Percentiles rank a stretch among this genome's conserved stretches.
Conservation (phyloP, 1,140 invertebrate genomes). For the Metopolophium dirhodum region DNA sequence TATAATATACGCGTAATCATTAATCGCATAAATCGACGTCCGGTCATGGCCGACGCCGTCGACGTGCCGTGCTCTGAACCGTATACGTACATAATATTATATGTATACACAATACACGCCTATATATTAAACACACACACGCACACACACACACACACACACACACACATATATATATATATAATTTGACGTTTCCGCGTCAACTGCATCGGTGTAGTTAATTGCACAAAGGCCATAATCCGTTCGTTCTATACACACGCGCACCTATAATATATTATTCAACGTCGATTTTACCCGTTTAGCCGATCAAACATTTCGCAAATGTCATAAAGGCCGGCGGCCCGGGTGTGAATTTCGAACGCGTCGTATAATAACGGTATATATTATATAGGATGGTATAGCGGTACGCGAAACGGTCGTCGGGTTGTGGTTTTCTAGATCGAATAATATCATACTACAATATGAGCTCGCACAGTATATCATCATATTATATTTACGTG, state of each 20-base stretch:
- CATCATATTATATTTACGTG: too few relatives aligned
- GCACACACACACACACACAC: too few relatives aligned
- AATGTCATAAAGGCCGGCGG: background rate
- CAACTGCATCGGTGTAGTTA: background rate
- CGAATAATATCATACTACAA: background rate
- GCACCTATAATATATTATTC: background rate
- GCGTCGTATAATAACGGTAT: background rate
- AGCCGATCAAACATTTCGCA: constrained; percentile 4
- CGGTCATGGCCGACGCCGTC: background rate
- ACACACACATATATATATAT: background rate
- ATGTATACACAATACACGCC: background rate
- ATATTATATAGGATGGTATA: too few relatives aligned
- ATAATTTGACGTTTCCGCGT: constrained; percentile 1
- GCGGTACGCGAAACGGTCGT: background rate
- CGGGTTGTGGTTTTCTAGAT: background rate
- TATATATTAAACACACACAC: background rate
- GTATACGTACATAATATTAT: background rate
- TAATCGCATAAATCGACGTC: constrained; percentile 1
- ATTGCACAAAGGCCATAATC: background rate
- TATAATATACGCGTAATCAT: background rate
- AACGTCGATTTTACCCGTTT: background rate
- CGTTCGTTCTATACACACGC: background rate
- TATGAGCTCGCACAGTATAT: too few relatives aligned
- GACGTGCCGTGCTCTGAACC: background rate
- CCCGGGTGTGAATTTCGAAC: background rate